Evolutionary conservation across 2,888 invertebrate genomes (phyloP).

Genomic region (Ochlodes sylvanus): DNA sequence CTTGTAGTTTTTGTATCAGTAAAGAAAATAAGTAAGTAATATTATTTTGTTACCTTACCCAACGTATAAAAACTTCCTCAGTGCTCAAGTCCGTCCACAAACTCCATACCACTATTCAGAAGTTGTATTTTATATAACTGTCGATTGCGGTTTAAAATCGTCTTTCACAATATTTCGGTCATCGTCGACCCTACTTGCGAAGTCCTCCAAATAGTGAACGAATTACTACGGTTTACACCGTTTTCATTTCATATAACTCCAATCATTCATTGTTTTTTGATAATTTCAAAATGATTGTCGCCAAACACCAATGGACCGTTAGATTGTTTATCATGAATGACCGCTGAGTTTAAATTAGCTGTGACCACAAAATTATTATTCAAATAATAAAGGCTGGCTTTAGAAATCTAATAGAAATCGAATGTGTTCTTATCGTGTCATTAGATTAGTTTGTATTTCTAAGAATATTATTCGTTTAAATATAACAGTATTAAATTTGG

Average conservation of each 20-base stretch:
- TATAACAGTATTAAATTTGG: too few species aligned
- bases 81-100: conserved; percentile 45
- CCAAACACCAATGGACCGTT: conserved; percentile 29
- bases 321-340: conserved; percentile 31
- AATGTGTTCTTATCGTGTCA: neutral
- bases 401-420: conserved; percentile 13
- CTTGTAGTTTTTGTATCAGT: conserved; percentile 6
- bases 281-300: conserved; percentile 21
- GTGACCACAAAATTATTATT: conserved; percentile 23
- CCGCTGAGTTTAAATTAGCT: neutral
- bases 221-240: conserved; percentile 19
- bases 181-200: conserved; percentile 15
- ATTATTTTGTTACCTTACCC: conserved; percentile 8
- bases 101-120: conserved; percentile 61
- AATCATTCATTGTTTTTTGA: conserved; percentile 13
- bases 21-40: neutral
- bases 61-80: conserved; percentile 44
- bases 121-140: conserved; percentile 78
- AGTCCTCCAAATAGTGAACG: conserved; percentile 10
- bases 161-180: conserved; percentile 65
- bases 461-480: too few species aligned
- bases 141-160: conserved; percentile 58
- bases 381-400: neutral
- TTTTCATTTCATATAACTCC: conserved; percentile 17
- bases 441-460: neutral